These are phyloP conservation scores for Anguilla obscura DNA, from an alignment of 2,797 vertebrate genomes.

Conservation along the genomic window DNA sequence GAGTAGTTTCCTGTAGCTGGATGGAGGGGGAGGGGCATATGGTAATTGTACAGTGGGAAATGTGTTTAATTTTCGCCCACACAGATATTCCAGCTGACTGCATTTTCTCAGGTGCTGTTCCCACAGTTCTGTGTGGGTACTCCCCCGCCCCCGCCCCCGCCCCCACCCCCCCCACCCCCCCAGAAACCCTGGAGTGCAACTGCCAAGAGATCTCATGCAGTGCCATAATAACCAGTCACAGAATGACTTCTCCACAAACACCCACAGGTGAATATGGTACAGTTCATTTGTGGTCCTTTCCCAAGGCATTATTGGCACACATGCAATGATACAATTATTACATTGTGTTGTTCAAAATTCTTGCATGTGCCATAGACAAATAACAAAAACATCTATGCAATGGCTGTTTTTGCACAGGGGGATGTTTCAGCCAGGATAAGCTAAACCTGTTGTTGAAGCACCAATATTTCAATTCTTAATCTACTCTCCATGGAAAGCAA, in stretches of 20 bases:
- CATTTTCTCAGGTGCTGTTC: background rate
- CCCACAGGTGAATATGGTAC: background rate
- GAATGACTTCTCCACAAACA: background rate
- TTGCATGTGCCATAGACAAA: background rate
- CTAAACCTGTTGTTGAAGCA: background rate
- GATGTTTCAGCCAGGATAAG: background rate
- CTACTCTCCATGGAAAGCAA: background rate
- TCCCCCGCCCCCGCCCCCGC: too few species aligned
- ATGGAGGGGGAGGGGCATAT: background rate
- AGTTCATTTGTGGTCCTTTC: background rate
- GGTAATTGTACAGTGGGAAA: background rate
- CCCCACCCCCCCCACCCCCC: too few species aligned
- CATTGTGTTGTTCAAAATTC: background rate
- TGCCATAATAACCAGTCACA: background rate
- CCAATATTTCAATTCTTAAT: background rate
- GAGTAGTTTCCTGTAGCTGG: background rate
- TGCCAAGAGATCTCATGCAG: background rate
- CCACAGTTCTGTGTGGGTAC: background rate
- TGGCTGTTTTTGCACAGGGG: background rate
- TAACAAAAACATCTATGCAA: background rate
- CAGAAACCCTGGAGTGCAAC: background rate
- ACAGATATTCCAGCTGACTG: conserved; percentile 1
- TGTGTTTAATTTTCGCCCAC: conserved; percentile 4
- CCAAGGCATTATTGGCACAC: background rate
- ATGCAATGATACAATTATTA: background rate